These are phyloP conservation scores for Leptopterna dolabrata DNA, from an alignment of 2,888 invertebrate species.

Conservation along the genomic window DNA sequence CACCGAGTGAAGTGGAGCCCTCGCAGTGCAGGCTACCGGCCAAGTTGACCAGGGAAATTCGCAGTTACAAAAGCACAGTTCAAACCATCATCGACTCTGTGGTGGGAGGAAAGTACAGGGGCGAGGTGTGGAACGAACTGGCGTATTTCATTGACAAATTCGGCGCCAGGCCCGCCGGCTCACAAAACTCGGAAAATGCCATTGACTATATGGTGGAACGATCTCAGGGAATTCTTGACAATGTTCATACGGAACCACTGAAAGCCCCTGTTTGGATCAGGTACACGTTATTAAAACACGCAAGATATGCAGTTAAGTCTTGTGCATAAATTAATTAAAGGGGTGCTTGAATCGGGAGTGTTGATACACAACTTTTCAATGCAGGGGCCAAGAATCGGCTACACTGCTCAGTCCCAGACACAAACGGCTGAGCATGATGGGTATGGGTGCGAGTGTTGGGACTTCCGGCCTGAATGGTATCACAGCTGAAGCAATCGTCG, in stretches of 20 bases:
- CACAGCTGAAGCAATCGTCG: conserved; percentile 78
- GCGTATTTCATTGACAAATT: conserved; percentile 72
- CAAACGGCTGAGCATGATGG: conserved; percentile 75
- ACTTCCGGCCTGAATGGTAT: conserved; percentile 79
- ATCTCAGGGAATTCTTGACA: conserved; percentile 69
- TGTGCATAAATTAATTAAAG: no score
- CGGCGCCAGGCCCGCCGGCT: conserved; percentile 75
- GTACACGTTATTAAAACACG: no score
- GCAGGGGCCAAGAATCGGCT: conserved; percentile 76
- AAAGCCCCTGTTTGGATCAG: conserved; percentile 72
- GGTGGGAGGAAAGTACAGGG: conserved; percentile 70
- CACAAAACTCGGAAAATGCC: conserved; percentile 73
- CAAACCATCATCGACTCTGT: conserved; percentile 70
- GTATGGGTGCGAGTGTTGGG: conserved; percentile 77
- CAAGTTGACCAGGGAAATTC: conserved; percentile 72
- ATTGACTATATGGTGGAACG: conserved; percentile 75
- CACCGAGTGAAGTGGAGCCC: no score
- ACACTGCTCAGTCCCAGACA: conserved; percentile 74
- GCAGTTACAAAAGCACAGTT: conserved; percentile 70
- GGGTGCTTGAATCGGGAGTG: no score
- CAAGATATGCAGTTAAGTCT: no score
- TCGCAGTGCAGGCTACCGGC: no score
- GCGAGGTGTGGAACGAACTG: conserved; percentile 71
- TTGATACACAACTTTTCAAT: no score
- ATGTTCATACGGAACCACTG: conserved; percentile 77